Base-by-base conservation (phyloP, 2,888 invertebrate species). In the Anthophora plumipes region DNA sequence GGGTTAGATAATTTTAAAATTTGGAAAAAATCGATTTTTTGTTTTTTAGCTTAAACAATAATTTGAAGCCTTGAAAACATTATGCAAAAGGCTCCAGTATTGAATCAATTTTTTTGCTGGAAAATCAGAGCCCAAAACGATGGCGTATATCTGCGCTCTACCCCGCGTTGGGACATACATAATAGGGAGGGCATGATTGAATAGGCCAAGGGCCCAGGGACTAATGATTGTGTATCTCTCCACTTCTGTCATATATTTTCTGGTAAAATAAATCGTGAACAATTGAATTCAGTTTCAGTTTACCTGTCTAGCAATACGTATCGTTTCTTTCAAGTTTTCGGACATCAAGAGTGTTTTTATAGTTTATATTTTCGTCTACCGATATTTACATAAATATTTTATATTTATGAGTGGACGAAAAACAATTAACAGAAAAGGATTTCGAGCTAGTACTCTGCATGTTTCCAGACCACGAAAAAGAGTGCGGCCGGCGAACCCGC, bases 391-490 rank as follows among this genome's bases (percentile, higher is more conserved):
- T 41, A 41, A 41, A 41, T 9, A 41, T 41, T 41, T 41, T 41
- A 41, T n/a, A n/a, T n/a, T 52, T 25, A 55, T 55, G 55, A 55
- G 55, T 55, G 55, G n/a, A 55, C 55, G 55, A 55, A 55, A 55
- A 55, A 14, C 31, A 8, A 55, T 55, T 31, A 57, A 57, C 31
- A 57, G 31, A 8, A 57, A 57, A 57, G 37, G 37, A 57, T 31
- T 1, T 8, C 37, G 37, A 57, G 31, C 37, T 31, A 57, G 31
- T 57, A 31, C 37, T 57, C 14, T 57, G 57, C 57, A 31, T 57
- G 57, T 57, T 57, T 31, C 31, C n/a, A 57, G 57, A 57, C 37
- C 57, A 57, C 31, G 37, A 57, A 57, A 57, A 57, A 37, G 37
- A 57, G 57, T 57, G 8, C 57, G 57, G 55, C 55, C 55, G 55